Percentiles rank a stretch among this genome's conserved stretches.
phyloP scores from a whole-genome alignment of 2,888 invertebrate genomes.

The Argyresthia albistria region DNA sequence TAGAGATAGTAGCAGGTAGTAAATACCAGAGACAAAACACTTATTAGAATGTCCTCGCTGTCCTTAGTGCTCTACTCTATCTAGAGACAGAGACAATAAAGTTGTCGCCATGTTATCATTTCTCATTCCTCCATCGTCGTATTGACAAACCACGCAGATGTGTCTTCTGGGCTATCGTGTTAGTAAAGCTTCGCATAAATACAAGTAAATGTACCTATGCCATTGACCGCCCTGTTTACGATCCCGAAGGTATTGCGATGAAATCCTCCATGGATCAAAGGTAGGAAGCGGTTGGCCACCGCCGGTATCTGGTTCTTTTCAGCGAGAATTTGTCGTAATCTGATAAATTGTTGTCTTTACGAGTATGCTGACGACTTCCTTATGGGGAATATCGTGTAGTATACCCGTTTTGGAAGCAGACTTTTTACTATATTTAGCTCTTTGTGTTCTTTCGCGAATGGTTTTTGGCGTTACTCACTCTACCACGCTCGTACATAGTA shows the following conservation, averaged over 20 bases:
- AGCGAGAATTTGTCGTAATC: slow-evolving; percentile 45
- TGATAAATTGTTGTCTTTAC: slow-evolving; percentile 39
- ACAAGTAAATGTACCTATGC: slow-evolving; percentile 14
- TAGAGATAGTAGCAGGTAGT: too few relatives aligned
- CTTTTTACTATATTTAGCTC: slow-evolving; percentile 20
- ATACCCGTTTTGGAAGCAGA: slow-evolving; percentile 25
- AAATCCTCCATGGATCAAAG: slow-evolving; percentile 51
- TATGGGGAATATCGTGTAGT: slow-evolving; percentile 25
- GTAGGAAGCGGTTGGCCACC: slow-evolving; percentile 20
- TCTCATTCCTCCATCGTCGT: not conserved
- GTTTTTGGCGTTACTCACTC: slow-evolving; percentile 6
- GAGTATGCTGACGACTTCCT: slow-evolving; percentile 35
- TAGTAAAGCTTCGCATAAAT: too few relatives aligned
- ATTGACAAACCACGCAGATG: not conserved
- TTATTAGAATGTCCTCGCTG: too few relatives aligned
- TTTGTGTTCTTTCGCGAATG: slow-evolving; percentile 12
- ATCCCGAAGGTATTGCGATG: slow-evolving; percentile 23
- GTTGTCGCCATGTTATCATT: not conserved
- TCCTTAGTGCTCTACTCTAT: too few relatives aligned
- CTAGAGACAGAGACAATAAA: not conserved
- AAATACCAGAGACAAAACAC: too few relatives aligned
- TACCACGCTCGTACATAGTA: slow-evolving; percentile 1
- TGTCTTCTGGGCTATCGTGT: too few relatives aligned
- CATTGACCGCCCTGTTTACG: slow-evolving; percentile 35
- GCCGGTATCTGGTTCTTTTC: slow-evolving; percentile 46